phyloP scores from a whole-genome alignment of 2,113 vertebrate species.

The Stegastes partitus region DNA sequence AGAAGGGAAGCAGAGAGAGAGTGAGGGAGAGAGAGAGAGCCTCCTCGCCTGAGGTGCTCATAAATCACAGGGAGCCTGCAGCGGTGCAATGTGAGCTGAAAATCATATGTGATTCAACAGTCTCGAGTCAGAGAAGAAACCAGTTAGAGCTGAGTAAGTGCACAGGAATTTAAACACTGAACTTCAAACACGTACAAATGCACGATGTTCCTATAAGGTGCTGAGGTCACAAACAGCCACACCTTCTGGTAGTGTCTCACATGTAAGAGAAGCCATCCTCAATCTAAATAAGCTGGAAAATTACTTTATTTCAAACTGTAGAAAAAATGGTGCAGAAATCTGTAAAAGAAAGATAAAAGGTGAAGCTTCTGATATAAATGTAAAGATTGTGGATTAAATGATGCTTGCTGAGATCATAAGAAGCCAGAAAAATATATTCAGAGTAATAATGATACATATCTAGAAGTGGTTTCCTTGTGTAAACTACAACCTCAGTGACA shows the following conservation, averaged over 20 bases:
- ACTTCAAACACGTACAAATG: conserved; percentile 38
- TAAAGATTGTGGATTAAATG: background rate
- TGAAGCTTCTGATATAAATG: too few relatives aligned
- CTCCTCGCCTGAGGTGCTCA: conserved; percentile 56
- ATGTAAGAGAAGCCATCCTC: background rate
- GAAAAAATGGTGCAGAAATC: background rate
- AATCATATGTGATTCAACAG: conserved; percentile 74
- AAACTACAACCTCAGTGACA: conserved; percentile 20
- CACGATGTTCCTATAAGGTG: background rate
- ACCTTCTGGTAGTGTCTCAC: background rate
- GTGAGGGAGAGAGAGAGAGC: conserved; percentile 5
- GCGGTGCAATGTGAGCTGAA: conserved; percentile 68
- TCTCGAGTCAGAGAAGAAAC: conserved; percentile 61
- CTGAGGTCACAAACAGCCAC: conserved; percentile 15
- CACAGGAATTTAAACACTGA: conserved; percentile 61
- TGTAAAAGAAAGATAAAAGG: too few relatives aligned
- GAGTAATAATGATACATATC: conserved; percentile 16
- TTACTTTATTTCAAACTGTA: background rate
- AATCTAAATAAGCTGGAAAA: background rate
- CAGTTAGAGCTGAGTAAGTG: conserved; percentile 60
- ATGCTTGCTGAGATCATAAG: background rate
- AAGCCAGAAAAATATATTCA: conserved; percentile 6
- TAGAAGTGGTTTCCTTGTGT: background rate
- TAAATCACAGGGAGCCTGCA: conserved; percentile 74
- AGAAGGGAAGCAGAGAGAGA: background rate